Evolutionary conservation across 2,113 vertebrate genomes (phyloP).

Genomic region (Rhombomys opimus): DNA sequence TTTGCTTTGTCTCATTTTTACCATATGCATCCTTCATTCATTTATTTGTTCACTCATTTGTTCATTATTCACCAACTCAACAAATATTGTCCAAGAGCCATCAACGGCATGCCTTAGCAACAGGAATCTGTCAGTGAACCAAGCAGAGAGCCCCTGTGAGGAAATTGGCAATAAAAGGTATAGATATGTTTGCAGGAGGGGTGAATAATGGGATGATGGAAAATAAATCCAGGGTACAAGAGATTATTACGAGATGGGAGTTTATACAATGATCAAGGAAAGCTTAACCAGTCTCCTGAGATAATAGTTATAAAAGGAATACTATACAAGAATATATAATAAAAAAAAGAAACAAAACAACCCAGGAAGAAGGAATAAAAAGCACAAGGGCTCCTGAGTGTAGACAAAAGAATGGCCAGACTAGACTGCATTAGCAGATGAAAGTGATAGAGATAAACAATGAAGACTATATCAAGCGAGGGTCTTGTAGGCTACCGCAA

Average conservation of each 20-base stretch:
- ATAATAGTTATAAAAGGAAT: not conserved
- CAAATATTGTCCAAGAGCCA: conserved; percentile 38
- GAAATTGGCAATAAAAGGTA: not conserved
- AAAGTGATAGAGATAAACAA: not conserved
- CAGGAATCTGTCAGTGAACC: not conserved
- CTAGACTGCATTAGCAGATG: not conserved
- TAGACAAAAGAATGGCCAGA: not conserved
- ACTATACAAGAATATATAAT: not conserved
- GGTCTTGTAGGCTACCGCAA: not conserved
- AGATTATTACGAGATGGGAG: not conserved
- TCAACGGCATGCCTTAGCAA: not conserved
- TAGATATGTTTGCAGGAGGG: not conserved
- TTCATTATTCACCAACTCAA: conserved; percentile 44
- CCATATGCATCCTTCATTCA: not conserved
- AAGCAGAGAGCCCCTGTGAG: not conserved
- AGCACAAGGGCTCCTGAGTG: not conserved
- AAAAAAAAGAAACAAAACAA: not conserved
- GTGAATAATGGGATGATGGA: not conserved
- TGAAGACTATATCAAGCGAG: not conserved
- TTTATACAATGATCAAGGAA: conserved; percentile 2
- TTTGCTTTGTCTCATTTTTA: conserved; percentile 36
- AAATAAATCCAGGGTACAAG: not conserved
- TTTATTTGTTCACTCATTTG: conserved; percentile 25
- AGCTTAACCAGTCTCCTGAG: not conserved
- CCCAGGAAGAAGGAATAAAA: not conserved